Conservation (phyloP, 2,888 invertebrate species). For the Chaitophorus viminalis region DNA sequence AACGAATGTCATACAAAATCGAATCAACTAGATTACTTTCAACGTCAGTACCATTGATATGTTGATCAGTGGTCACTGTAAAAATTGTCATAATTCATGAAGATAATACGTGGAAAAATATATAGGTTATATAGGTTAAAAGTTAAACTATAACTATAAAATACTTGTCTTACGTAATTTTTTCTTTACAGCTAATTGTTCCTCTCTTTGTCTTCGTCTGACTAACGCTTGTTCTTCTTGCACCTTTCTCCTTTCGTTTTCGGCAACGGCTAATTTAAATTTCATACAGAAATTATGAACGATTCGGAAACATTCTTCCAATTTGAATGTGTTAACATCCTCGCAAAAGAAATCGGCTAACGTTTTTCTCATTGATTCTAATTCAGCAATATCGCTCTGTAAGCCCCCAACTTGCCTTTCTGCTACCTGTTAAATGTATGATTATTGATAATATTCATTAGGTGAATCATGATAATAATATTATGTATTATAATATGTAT, state of each 20-base stretch:
- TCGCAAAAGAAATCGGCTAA: slow-evolving; percentile 95
- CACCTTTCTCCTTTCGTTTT: slow-evolving; percentile 83
- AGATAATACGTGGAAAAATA: no score
- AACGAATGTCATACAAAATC: slow-evolving; percentile 79
- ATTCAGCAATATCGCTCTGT: slow-evolving; percentile 82
- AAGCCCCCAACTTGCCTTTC: slow-evolving; percentile 81
- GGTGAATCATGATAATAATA: no score
- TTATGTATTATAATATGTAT: background rate
- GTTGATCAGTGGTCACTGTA: slow-evolving; percentile 55
- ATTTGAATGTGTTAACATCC: slow-evolving; percentile 85
- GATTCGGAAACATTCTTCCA: slow-evolving; percentile 93
- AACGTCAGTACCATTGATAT: slow-evolving; percentile 46
- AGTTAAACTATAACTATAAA: no score
- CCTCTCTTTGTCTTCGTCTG: slow-evolving; percentile 79
- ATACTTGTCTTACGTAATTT: slow-evolving; percentile 70
- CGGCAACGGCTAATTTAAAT: slow-evolving; percentile 83
- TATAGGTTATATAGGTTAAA: no score
- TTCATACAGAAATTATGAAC: slow-evolving; percentile 89
- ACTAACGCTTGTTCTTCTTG: slow-evolving; percentile 89
- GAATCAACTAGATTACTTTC: slow-evolving; percentile 70
- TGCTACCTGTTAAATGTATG: slow-evolving; percentile 73
- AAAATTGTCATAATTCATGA: background rate
- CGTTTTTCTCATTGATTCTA: slow-evolving; percentile 82
- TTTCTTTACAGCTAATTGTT: slow-evolving; percentile 74
- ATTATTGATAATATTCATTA: no score